A percentile compares a stretch with the other conserved stretches of the same genome.
These are phyloP conservation scores for Corydoras sp. DNA, from an alignment of 2,113 vertebrate species.

Conservation along the genomic window DNA sequence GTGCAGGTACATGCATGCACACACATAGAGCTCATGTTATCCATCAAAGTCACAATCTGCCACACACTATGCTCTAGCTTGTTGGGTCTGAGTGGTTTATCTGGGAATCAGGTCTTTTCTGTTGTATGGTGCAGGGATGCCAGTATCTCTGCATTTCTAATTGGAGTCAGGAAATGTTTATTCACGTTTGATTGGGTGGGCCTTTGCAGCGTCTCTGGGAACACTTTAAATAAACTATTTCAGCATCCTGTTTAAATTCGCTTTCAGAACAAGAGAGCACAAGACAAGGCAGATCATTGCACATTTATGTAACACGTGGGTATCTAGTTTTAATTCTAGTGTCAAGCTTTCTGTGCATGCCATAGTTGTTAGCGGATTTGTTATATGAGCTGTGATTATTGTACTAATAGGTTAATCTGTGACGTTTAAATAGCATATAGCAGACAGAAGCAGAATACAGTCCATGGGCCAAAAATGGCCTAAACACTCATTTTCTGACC, in stretches of 20 bases:
- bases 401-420: too few species aligned
- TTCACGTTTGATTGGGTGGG: constrained; percentile 78
- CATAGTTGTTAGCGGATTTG: too few species aligned
- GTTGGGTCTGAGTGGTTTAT: constrained; percentile 52
- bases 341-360: too few species aligned
- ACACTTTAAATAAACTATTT: constrained; percentile 84
- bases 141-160: constrained; percentile 70
- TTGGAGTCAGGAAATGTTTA: constrained; percentile 86
- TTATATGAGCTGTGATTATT: too few species aligned
- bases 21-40: constrained; percentile 18
- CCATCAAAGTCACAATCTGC: constrained; percentile 29
- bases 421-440: too few species aligned
- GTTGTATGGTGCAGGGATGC: constrained; percentile 44
- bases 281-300: constrained; percentile 40
- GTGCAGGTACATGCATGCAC: constrained; percentile 6
- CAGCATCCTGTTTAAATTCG: constrained; percentile 81
- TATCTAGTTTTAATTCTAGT: neutral
- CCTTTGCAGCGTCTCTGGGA: constrained; percentile 68
- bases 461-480: too few species aligned
- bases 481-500: too few species aligned
- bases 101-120: constrained; percentile 47
- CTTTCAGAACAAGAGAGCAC: constrained; percentile 43
- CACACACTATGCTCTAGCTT: constrained; percentile 35
- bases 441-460: too few species aligned
- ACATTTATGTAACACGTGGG: constrained; percentile 55